A percentile compares a stretch with the other conserved stretches of the same genome.
These are phyloP conservation scores for Cosmopolites sordidus DNA, from an alignment of 2,888 invertebrate species.

Conservation along the genomic window DNA sequence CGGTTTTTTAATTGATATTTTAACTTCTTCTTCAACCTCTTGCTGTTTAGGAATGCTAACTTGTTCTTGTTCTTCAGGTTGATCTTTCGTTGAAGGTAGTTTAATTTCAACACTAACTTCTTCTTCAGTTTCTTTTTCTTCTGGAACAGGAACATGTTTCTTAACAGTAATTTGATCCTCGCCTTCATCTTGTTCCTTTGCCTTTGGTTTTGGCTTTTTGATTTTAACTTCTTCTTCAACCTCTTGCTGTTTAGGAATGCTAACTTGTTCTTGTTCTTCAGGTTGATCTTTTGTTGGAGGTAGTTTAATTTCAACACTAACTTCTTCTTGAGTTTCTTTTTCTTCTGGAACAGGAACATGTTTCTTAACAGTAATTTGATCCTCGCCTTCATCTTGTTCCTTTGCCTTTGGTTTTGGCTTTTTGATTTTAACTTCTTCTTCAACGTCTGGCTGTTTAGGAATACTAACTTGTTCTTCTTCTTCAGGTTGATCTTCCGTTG, in stretches of 20 bases:
- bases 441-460: constrained; percentile 30
- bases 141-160: constrained; percentile 38
- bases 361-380: constrained; percentile 38
- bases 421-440: constrained; percentile 27
- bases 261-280: constrained; percentile 13
- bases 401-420: constrained; percentile 34
- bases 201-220: constrained; percentile 33
- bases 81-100: constrained; percentile 51
- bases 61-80: constrained; percentile 34
- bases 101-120: constrained; percentile 64
- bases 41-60: constrained; percentile 33
- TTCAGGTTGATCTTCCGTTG: constrained; percentile 20
- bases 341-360: constrained; percentile 36
- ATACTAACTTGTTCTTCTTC: constrained; percentile 16
- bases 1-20: constrained; percentile 32
- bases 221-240: constrained; percentile 31
- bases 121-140: constrained; percentile 53
- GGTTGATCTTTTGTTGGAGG: constrained; percentile 47
- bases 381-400: constrained; percentile 23
- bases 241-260: constrained; percentile 23
- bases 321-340: constrained; percentile 60
- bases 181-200: constrained; percentile 22
- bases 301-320: constrained; percentile 59
- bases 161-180: constrained; percentile 36
- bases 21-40: constrained; percentile 33